These are phyloP conservation scores for Anoncus sp. DNA, from an alignment of 2,888 invertebrate genomes.

Conservation along the genomic window DNA sequence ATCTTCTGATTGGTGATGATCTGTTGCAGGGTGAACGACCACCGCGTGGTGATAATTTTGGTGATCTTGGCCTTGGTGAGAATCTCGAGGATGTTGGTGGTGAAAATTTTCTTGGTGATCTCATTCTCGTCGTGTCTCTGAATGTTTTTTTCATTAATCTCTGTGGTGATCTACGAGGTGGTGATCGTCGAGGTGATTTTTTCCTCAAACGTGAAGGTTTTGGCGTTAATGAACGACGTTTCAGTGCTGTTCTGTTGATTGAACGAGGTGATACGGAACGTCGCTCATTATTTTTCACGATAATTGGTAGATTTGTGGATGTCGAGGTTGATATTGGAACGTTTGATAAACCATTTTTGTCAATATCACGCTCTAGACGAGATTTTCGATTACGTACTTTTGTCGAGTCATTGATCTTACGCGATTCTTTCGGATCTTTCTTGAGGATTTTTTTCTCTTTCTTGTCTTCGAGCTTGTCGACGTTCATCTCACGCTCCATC, in stretches of 20 bases:
- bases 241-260: constrained; percentile 66
- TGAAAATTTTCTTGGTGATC: constrained; percentile 79
- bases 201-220: constrained; percentile 69
- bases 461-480: constrained; percentile 69
- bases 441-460: constrained; percentile 67
- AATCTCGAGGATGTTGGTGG: constrained; percentile 76
- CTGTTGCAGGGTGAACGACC: constrained; percentile 60
- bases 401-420: constrained; percentile 67
- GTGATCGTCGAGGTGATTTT: constrained; percentile 70
- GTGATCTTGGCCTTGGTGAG: constrained; percentile 71
- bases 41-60: constrained; percentile 64
- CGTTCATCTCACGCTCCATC: constrained; percentile 84
- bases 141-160: constrained; percentile 62
- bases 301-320: no score
- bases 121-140: constrained; percentile 78
- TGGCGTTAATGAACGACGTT: constrained; percentile 74
- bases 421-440: constrained; percentile 61
- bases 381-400: constrained; percentile 55
- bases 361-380: constrained; percentile 50
- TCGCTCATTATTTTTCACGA: constrained; percentile 70
- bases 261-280: constrained; percentile 71
- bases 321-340: no score
- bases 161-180: constrained; percentile 62
- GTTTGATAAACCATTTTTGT: constrained; percentile 43
- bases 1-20: constrained; percentile 67